Conservation (phyloP, 2,113 vertebrate species). For the Halcyon malimbica region DNA sequence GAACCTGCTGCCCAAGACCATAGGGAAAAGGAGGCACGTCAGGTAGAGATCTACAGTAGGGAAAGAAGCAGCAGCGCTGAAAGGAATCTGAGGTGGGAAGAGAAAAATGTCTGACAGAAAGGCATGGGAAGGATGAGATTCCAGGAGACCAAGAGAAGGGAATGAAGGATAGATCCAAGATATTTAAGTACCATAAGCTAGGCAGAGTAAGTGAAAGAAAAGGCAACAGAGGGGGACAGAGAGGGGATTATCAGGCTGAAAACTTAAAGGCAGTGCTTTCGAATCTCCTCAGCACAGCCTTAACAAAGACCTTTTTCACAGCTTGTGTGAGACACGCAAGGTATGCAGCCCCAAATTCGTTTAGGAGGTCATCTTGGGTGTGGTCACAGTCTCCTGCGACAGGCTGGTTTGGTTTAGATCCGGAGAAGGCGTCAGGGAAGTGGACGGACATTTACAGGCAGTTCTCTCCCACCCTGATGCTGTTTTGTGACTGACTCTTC, state of each 20-base stretch:
- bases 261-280: neutral
- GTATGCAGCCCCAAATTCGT: neutral
- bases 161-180: neutral
- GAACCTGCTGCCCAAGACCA: neutral
- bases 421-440: neutral
- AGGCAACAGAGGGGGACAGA: neutral
- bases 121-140: neutral
- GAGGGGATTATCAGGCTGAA: neutral
- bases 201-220: neutral
- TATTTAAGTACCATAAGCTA: neutral
- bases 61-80: neutral
- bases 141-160: neutral
- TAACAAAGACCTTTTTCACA: neutral
- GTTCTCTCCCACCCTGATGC: neutral
- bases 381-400: neutral
- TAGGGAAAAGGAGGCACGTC: neutral
- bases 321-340: neutral
- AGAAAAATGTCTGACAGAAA: neutral
- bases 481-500: neutral
- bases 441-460: neutral
- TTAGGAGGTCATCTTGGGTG: neutral
- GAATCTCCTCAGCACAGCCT: neutral
- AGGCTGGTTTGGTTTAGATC: neutral
- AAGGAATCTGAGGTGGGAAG: neutral
- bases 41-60: neutral